Conservation (phyloP, 2,888 invertebrate species). For the Dicranocentrus wangi region DNA sequence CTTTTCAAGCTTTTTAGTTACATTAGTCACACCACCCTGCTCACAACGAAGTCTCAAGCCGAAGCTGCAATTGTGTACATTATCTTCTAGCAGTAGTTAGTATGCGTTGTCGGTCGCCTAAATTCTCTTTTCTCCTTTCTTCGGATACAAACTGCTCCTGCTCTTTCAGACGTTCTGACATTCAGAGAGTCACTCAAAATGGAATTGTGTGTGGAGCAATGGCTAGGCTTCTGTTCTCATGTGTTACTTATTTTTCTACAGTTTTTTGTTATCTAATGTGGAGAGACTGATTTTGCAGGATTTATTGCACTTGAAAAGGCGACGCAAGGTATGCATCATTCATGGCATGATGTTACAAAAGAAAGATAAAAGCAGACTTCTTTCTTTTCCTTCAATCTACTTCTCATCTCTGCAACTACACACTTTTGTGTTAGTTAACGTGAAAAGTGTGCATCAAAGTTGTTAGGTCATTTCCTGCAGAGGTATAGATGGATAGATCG, state of each 20-base stretch:
- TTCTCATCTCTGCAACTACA: not conserved
- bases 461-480: slow-evolving; percentile 56
- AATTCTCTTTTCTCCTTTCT: slow-evolving; percentile 1
- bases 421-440: not conserved
- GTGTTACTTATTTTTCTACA: not conserved
- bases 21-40: slow-evolving; percentile 22
- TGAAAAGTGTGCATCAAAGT: slow-evolving; percentile 35
- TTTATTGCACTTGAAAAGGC: slow-evolving; percentile 19
- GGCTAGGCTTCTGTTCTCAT: slow-evolving; percentile 8
- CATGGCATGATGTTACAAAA: slow-evolving; percentile 22
- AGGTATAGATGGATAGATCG: slow-evolving; percentile 11
- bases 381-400: slow-evolving; percentile 3
- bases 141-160: not conserved
- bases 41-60: slow-evolving; percentile 5
- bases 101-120: slow-evolving; percentile 20
- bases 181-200: not conserved
- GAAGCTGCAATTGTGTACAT: not conserved
- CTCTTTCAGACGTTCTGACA: not conserved
- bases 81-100: not conserved
- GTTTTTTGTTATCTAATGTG: not conserved
- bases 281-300: slow-evolving; percentile 14
- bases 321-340: slow-evolving; percentile 18
- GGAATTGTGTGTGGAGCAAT: not conserved
- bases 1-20: slow-evolving; percentile 30
- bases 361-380: slow-evolving; percentile 3